A percentile compares a stretch with the other conserved stretches of the same genome.
Conservation (phyloP, 2,113 vertebrate species). For the Chaetorhynchus papuensis region DNA sequence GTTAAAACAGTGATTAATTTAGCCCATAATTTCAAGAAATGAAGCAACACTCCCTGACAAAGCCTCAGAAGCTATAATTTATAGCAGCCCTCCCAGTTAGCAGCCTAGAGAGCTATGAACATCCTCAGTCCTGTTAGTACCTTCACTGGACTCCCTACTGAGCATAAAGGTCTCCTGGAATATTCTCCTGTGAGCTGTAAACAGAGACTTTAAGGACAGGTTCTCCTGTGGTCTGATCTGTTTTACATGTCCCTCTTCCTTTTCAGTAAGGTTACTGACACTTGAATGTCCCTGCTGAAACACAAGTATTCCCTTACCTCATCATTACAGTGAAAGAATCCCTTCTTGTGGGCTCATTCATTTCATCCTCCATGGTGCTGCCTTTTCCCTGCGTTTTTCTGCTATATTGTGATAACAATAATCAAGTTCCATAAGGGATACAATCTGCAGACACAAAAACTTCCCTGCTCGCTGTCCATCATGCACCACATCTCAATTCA, state of each 20-base stretch:
- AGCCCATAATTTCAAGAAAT: constrained; percentile 6
- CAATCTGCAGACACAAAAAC: background rate
- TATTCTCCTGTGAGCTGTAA: background rate
- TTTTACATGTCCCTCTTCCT: background rate
- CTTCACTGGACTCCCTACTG: background rate
- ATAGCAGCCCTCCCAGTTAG: background rate
- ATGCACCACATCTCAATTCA: background rate
- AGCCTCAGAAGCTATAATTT: background rate
- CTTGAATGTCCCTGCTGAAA: background rate
- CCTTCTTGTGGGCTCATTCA: background rate
- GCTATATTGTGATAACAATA: background rate
- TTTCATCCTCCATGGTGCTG: background rate
- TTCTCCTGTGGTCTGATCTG: background rate
- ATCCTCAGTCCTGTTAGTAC: background rate
- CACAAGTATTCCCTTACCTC: background rate
- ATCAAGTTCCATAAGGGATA: background rate
- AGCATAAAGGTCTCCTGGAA: background rate
- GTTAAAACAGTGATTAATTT: constrained; percentile 8
- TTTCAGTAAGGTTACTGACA: background rate
- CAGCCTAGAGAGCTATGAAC: background rate
- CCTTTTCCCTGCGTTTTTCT: background rate
- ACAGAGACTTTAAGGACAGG: background rate
- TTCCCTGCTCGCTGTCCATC: background rate
- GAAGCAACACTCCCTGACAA: background rate
- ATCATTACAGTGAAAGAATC: background rate